Evolutionary conservation across 2,113 vertebrate species (phyloP).

Genomic region (Ictalurus punctatus): DNA sequence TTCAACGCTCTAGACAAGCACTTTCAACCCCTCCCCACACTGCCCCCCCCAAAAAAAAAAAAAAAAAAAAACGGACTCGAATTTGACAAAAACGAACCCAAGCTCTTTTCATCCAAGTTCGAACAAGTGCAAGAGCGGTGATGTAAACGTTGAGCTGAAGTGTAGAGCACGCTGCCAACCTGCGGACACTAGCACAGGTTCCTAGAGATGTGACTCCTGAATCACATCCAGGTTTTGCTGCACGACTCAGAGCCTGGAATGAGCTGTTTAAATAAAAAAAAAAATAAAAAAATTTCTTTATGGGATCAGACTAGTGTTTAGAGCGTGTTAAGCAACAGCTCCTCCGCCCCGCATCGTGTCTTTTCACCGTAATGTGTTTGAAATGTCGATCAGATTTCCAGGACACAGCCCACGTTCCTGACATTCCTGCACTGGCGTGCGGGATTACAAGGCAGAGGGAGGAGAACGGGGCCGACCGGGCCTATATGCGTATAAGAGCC

Average conservation of each 20-base stretch:
- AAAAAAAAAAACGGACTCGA: no score
- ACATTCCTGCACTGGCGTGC: conserved; percentile 65
- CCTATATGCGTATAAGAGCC: background rate
- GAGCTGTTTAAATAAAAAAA: background rate
- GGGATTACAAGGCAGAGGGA: conserved; percentile 63
- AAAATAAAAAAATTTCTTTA: background rate
- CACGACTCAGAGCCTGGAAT: background rate
- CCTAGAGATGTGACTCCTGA: background rate
- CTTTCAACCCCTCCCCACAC: no score
- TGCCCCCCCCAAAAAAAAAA: no score
- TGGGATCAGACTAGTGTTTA: conserved; percentile 37
- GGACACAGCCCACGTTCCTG: conserved; percentile 68
- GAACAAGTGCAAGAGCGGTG: background rate
- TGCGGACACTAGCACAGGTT: background rate
- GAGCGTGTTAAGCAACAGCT: conserved; percentile 26
- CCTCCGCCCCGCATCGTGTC: conserved; percentile 9
- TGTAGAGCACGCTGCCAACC: background rate
- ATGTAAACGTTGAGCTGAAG: background rate
- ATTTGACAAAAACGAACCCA: background rate
- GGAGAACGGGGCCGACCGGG: conserved; percentile 52
- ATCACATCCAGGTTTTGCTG: background rate
- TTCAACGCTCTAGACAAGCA: background rate
- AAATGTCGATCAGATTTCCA: conserved; percentile 70
- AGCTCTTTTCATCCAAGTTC: background rate
- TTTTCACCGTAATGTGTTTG: conserved; percentile 61